Evolutionary conservation across 2,888 invertebrate genomes (phyloP).

Genomic region (Serripes groenlandicus): DNA sequence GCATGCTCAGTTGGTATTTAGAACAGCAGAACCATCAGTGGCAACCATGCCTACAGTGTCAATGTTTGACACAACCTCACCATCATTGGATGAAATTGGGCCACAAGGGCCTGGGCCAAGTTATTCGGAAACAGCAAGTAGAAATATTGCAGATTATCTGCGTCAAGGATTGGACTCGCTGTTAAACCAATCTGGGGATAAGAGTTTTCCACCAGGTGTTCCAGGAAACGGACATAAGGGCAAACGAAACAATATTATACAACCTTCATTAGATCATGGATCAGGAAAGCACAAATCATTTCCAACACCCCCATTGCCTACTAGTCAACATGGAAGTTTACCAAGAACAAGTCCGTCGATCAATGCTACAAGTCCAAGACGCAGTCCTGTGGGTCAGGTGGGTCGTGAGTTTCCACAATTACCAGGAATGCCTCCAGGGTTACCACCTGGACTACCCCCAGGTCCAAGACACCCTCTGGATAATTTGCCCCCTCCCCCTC

Average conservation of each 20-base stretch:
- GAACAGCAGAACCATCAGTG: constrained; percentile 72
- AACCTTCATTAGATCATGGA: constrained; percentile 39
- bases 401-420: constrained; percentile 68
- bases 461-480: constrained; percentile 52
- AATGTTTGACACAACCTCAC: constrained; percentile 73
- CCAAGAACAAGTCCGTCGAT: constrained; percentile 61
- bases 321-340: constrained; percentile 66
- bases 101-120: constrained; percentile 81
- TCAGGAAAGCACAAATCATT: constrained; percentile 35
- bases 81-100: constrained; percentile 58
- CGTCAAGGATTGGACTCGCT: constrained; percentile 81
- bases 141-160: constrained; percentile 85
- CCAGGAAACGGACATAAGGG: constrained; percentile 32
- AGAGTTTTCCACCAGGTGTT: not conserved
- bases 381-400: constrained; percentile 63
- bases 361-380: constrained; percentile 59
- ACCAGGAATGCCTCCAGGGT: constrained; percentile 59
- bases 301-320: constrained; percentile 32
- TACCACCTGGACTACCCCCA: constrained; percentile 55
- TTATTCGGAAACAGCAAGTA: constrained; percentile 84
- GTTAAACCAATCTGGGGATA: constrained; percentile 52
- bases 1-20: constrained; percentile 89
- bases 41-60: constrained; percentile 68
- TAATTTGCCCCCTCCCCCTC: constrained; percentile 81
- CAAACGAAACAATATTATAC: constrained; percentile 51